Evolutionary conservation across 2,888 invertebrate species (phyloP), one percentile per base, ranked within the genome.

Genomic region (Agonum fuliginosum): DNA sequence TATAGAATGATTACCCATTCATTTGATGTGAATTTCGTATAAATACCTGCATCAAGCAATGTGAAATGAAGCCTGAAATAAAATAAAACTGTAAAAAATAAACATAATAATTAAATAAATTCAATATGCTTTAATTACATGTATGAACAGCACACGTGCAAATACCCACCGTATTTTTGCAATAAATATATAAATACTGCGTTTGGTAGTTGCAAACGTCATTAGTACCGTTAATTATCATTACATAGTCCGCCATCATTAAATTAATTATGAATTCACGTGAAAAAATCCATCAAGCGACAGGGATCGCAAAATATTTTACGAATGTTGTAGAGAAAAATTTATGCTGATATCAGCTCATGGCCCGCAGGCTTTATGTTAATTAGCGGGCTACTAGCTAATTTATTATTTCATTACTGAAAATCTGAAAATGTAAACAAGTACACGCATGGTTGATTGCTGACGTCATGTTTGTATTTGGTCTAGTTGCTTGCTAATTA

Each of bases 391-490:
- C 1, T 37, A 14, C 65, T 65, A 34, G 65, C 17, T 65, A 65
- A 65, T 65, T 65, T 65, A 65, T 65, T 27, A 65, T 17, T 65
- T 34, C 34, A 65, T 65, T 65, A 65, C n/a, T 17, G n/a, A 34
- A 30, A 30, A 65, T 34, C 34, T 1, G 24, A 37, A 34, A 65
- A 65, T 34, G 19, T 65, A 65, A 65, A 65, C 34, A 65, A 17
- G 17, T 17, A n/a, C n/a, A n/a, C 19, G 37, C 1, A n/a, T 22
- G n/a, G 8, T 24, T n/a, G 12, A 17, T n/a, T 48, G 48, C 12
- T 20, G 4, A 1, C 19, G 10, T 5, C n/a, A 22, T 22, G n/a
- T 51, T 51, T 51, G 12, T 54, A 37, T 37, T 37, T 37, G 1
- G 1, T 54, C 22, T 54, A n/a, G 20, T 20, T 3, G 48, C 17